Evolutionary conservation across 2,113 vertebrate species (phyloP), one percentile per base, ranked within the genome.

Genomic region (Pelodiscus sinensis): DNA sequence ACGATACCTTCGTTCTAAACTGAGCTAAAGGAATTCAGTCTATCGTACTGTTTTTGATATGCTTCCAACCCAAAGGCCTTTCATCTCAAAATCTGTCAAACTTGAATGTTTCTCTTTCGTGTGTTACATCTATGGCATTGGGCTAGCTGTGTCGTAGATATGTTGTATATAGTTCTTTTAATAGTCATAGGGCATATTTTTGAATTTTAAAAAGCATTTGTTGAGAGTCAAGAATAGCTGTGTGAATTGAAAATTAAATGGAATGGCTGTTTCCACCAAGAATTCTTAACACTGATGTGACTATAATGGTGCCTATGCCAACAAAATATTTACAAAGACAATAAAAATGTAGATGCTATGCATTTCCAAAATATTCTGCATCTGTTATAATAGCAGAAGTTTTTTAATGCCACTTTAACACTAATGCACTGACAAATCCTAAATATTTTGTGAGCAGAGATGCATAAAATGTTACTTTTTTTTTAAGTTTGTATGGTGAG

Each of bases 11-110:
- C 98, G 97, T 97, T 97, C 97, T 96, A 95, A 98, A 97, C 97
- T 97, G 97, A 97, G 98, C 98, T 97, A 96, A 97, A 97, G 97
- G 95, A 97, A 87, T 96, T 98, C 97, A 97, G 97, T 97, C 97
- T 97, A 93, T 96, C 97, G 97, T 97, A 98, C 97, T 98, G 97
- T 98, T 96, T 98, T 98, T 97, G 97, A 98, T 97, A 98, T 97
- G 98, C 98, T 98, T 98, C 98, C 98, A 98, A 98, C 97, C 98
- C 97, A 98, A 98, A 98, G 97, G 98, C 98, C 98, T 98, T 98
- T 98, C 97, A 98, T 98, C 97, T 98, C 98, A 97, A 89, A 96
- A 96, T 98, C 97, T 98, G 97, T 98, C 97, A 98, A 91, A 98
- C 98, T 98, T 98, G 98, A 98, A 98, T 97, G 97, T 98, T 95